Evolutionary conservation across 2,113 vertebrate genomes (phyloP), one percentile per base, ranked within the genome.

Genomic region (Platichthys flesus): DNA sequence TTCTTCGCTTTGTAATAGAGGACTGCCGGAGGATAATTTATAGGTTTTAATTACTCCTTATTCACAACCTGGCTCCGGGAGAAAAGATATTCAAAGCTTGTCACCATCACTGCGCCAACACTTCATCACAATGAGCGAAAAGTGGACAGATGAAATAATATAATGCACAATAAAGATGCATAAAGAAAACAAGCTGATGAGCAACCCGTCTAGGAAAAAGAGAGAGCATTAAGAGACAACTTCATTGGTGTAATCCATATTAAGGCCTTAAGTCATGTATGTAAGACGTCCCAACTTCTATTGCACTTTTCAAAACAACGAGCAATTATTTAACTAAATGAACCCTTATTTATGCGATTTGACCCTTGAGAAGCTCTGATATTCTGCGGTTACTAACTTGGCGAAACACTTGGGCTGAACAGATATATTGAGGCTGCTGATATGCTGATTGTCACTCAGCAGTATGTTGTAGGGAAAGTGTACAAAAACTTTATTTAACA

Each of bases 21-120:
- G 60, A 55, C 93, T 91, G 94, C 94, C 88, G 90, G 90, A 0
- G 95, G 95, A 96, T 97, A 96, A 97, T 97, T 96, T 95, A 96
- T 95, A 26, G 26, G 93, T 95, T 96, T 96, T 96, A 97, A 97
- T 97, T 97, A 97, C 93, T 94, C 92, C 93, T 93, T 95, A 96
- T 96, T 95, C 94, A 96, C 96, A 96, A 96, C 94, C 94, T 92
- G 93, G 93, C 86, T 90, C 94, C 90, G 93, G 93, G 94, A 95
- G 94, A 95, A 83, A 94, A 94, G 92, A 91, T 93, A 80, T 93
- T 95, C 91, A 94, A 94, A 96, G 95, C 93, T 95, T 95, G 96
- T 96, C 96, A 96, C 87, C 95, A 93, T 93, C 94, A 88, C 88
- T 93, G 94, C 91, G 93, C 93, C 94, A 93, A 91, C 94, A 94